Evolutionary conservation across 2,113 vertebrate genomes (phyloP).

Genomic region (Barnardius zonarius): DNA sequence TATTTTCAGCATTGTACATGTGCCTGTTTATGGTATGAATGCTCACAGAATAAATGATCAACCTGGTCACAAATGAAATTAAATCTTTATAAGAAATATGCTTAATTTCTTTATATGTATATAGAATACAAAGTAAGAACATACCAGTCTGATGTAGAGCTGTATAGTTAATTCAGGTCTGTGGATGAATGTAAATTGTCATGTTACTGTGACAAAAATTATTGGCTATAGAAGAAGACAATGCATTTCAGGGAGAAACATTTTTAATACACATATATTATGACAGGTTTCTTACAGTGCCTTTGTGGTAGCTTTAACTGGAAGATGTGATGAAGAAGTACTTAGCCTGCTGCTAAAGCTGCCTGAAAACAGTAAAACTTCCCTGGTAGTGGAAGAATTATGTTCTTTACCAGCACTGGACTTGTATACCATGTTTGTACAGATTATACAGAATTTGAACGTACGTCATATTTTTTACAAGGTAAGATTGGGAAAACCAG

Average conservation of each 20-base stretch:
- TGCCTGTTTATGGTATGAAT: neutral
- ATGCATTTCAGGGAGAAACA: neutral
- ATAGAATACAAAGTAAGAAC: neutral
- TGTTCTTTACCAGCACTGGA: constrained; percentile 54
- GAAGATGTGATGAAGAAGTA: constrained; percentile 55
- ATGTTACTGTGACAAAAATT: neutral
- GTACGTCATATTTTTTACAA: constrained; percentile 63
- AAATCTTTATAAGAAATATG: neutral
- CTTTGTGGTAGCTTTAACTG: constrained; percentile 16
- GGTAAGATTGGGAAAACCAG: constrained; percentile 7
- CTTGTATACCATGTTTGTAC: constrained; percentile 24
- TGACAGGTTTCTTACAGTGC: constrained; percentile 44
- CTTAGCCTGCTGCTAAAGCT: constrained; percentile 59
- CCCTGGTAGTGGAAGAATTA: constrained; percentile 33
- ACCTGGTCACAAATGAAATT: neutral
- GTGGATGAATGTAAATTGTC: neutral
- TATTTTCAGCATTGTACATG: neutral
- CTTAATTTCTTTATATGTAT: neutral
- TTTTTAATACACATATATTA: neutral
- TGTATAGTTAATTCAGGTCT: neutral
- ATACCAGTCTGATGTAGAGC: neutral
- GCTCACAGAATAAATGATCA: neutral
- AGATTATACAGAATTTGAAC: constrained; percentile 49
- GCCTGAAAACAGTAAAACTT: neutral
- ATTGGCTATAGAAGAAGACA: neutral